These are phyloP conservation scores for Ceratoteleas bidentatus DNA, from an alignment of 1,140 invertebrate genomes.

Conservation along the genomic window DNA sequence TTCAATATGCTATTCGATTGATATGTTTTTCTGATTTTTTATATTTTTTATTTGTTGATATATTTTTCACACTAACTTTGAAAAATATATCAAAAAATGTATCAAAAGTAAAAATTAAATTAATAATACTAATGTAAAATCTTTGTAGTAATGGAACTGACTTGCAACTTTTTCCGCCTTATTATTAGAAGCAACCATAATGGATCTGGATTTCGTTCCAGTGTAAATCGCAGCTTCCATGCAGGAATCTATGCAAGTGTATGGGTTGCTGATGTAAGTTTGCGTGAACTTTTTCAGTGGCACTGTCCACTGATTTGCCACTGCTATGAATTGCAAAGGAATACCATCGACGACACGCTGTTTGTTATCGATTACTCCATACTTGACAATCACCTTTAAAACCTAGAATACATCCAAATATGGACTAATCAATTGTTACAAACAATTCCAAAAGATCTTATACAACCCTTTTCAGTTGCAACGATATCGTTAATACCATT, in stretches of 20 bases:
- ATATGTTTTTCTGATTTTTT: no score
- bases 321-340: slow-evolving; percentile 73
- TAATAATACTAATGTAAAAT: neutral
- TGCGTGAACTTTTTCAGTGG: no score
- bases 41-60: no score
- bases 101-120: neutral
- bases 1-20: neutral
- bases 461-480: no score
- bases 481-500: no score
- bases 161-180: slow-evolving; percentile 70
- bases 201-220: slow-evolving; percentile 68
- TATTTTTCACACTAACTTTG: no score
- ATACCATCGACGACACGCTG: slow-evolving; percentile 49
- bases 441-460: no score
- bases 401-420: no score
- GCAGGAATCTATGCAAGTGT: slow-evolving; percentile 77
- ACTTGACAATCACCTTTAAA: neutral
- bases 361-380: slow-evolving; percentile 69
- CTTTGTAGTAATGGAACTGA: slow-evolving; percentile 32
- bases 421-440: no score
- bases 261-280: slow-evolving; percentile 69
- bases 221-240: slow-evolving; percentile 75
- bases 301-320: slow-evolving; percentile 71
- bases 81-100: no score
- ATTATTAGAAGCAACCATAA: slow-evolving; percentile 46